Percentiles rank a stretch among this genome's conserved stretches.
phyloP scores from a whole-genome alignment of 2,888 invertebrate genomes.

The Cataglyphis rosenhaueri region DNA sequence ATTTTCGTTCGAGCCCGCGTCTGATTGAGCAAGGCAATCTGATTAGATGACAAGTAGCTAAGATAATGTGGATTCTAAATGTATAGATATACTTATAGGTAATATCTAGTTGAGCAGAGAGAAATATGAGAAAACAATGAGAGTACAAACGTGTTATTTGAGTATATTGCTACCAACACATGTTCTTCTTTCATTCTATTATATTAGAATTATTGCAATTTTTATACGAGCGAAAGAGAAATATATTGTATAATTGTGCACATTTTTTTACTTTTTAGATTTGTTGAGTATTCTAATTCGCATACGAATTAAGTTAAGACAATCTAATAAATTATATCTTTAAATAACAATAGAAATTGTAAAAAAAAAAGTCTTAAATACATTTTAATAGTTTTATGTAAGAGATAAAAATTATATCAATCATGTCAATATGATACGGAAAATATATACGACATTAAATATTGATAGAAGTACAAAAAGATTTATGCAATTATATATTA shows the following conservation, averaged over 20 bases:
- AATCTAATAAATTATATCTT: conserved; percentile 37
- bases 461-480: neutral
- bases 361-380: conserved; percentile 15
- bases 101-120: conserved; percentile 80
- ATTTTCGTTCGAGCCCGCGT: conserved; percentile 48
- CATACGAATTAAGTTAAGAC: conserved; percentile 22
- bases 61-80: conserved; percentile 62
- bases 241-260: conserved; percentile 56
- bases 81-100: conserved; percentile 70
- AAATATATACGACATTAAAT: conserved; percentile 9
- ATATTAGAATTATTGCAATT: conserved; percentile 73
- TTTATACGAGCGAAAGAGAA: conserved; percentile 52
- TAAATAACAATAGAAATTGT: neutral
- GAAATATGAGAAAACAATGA: conserved; percentile 72
- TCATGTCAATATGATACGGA: neutral
- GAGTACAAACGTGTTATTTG: conserved; percentile 62
- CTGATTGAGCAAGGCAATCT: conserved; percentile 70
- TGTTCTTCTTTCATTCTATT: conserved; percentile 54
- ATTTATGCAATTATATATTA: conserved; percentile 23
- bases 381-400: neutral
- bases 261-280: conserved; percentile 17
- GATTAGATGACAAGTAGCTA: conserved; percentile 58
- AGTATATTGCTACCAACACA: conserved; percentile 74
- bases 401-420: neutral
- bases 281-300: neutral